Evolutionary conservation across 2,113 vertebrate genomes (phyloP).

Genomic region (Muntiacus reevesi): DNA sequence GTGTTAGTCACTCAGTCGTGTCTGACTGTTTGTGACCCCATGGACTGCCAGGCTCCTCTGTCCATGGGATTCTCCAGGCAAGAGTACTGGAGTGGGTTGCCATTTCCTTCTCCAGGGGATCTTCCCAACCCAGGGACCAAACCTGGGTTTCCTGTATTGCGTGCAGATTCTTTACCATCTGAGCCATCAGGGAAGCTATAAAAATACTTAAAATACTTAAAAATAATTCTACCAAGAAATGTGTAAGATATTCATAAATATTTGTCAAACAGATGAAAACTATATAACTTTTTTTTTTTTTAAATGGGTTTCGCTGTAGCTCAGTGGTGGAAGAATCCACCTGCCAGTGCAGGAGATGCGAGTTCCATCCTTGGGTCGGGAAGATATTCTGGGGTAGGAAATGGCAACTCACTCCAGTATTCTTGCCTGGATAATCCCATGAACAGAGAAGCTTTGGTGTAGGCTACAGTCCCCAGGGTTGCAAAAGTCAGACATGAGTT

Average conservation of each 20-base stretch:
- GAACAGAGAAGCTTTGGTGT: not conserved
- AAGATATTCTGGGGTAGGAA: not conserved
- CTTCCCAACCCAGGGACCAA: not conserved
- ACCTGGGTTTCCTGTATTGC: accelerated
- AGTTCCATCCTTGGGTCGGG: not conserved
- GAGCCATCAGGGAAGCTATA: not conserved
- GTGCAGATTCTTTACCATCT: not conserved
- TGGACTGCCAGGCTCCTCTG: not conserved
- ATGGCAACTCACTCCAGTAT: not conserved
- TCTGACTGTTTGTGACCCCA: not conserved
- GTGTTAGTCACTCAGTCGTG: not conserved
- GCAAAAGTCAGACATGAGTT: not conserved
- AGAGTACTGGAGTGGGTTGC: not conserved
- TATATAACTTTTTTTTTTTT: not conserved
- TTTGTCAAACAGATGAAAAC: not conserved
- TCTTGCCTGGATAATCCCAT: not conserved
- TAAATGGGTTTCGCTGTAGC: not conserved
- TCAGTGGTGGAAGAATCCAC: not conserved
- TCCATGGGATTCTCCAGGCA: not conserved
- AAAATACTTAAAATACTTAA: not conserved
- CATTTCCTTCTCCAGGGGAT: not conserved
- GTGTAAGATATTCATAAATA: not conserved
- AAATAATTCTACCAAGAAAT: not conserved
- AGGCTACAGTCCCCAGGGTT: not conserved
- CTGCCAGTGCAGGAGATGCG: not conserved